These are phyloP conservation scores for Meteorus sp. DNA, from an alignment of 1,140 invertebrate genomes.

Conservation along the genomic window DNA sequence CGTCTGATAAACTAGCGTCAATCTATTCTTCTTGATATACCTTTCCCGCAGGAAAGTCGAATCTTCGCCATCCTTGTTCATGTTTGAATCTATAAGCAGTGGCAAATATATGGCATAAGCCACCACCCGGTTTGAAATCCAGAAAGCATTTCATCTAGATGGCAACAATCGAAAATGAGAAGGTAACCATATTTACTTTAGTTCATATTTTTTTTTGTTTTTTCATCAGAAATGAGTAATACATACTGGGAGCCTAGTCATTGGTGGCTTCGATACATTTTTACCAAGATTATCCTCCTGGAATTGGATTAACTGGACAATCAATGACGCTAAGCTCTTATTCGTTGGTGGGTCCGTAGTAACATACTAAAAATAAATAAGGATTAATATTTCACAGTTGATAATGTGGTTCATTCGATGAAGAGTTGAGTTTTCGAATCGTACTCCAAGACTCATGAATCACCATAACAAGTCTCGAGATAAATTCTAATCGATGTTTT, in stretches of 20 bases:
- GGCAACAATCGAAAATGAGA: slow-evolving; percentile 28
- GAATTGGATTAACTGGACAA: slow-evolving; percentile 91
- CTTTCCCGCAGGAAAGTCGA: slow-evolving; percentile 86
- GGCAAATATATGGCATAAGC: slow-evolving; percentile 89
- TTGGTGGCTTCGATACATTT: slow-evolving; percentile 85
- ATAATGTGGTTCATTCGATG: too few relatives aligned
- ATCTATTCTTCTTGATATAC: slow-evolving; percentile 62
- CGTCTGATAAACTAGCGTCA: too few relatives aligned
- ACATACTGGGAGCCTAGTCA: slow-evolving; percentile 81
- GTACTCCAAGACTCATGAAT: too few relatives aligned
- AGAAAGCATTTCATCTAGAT: slow-evolving; percentile 88
- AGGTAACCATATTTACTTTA: not conserved
- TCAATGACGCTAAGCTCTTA: slow-evolving; percentile 81
- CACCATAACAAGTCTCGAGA: not conserved
- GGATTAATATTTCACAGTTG: too few relatives aligned
- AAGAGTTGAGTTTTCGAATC: too few relatives aligned
- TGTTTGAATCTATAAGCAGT: slow-evolving; percentile 94
- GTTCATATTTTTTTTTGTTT: not conserved
- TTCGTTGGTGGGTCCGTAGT: slow-evolving; percentile 92
- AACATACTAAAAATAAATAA: slow-evolving; percentile 67
- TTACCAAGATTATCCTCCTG: slow-evolving; percentile 96
- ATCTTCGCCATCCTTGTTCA: slow-evolving; percentile 92
- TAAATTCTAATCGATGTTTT: not conserved
- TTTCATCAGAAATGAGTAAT: slow-evolving; percentile 1
- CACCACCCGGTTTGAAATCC: slow-evolving; percentile 92